These are phyloP conservation scores for Chrysolina haemoptera DNA, from an alignment of 2,888 invertebrate species.

Conservation along the genomic window DNA sequence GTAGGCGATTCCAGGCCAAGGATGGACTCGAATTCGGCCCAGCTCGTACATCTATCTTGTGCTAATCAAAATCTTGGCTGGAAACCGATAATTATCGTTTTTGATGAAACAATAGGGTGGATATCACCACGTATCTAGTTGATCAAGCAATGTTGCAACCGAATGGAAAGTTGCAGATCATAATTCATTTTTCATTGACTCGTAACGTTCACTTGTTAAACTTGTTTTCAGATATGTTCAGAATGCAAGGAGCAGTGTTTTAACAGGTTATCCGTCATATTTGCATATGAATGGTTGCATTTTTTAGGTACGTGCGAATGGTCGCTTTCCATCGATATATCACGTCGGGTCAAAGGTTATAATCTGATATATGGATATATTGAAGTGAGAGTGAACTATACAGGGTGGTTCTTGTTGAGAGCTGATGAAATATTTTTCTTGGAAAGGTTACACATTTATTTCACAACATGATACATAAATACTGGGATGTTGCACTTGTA, in stretches of 20 bases:
- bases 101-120: constrained; percentile 13
- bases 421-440: too few relatives aligned
- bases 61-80: neutral
- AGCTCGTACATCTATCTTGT: constrained; percentile 2
- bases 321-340: neutral
- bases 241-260: constrained; percentile 2
- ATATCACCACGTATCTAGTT: constrained; percentile 4
- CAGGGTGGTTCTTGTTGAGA: too few relatives aligned
- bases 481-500: too few relatives aligned
- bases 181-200: constrained; percentile 13
- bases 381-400: too few relatives aligned
- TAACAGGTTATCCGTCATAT: constrained; percentile 4
- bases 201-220: constrained; percentile 6
- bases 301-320: neutral
- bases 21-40: constrained; percentile 2
- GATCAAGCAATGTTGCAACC: constrained; percentile 13
- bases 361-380: too few relatives aligned
- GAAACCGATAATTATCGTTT: constrained; percentile 10
- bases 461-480: too few relatives aligned
- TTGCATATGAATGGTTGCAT: constrained; percentile 4
- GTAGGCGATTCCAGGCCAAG: constrained; percentile 12
- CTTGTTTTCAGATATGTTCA: constrained; percentile 11
- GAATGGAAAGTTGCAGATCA: constrained; percentile 14
- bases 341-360: neutral
- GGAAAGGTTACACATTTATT: too few relatives aligned